Base-by-base conservation (phyloP, 2,888 invertebrate genomes). In the Formica aserva region DNA sequence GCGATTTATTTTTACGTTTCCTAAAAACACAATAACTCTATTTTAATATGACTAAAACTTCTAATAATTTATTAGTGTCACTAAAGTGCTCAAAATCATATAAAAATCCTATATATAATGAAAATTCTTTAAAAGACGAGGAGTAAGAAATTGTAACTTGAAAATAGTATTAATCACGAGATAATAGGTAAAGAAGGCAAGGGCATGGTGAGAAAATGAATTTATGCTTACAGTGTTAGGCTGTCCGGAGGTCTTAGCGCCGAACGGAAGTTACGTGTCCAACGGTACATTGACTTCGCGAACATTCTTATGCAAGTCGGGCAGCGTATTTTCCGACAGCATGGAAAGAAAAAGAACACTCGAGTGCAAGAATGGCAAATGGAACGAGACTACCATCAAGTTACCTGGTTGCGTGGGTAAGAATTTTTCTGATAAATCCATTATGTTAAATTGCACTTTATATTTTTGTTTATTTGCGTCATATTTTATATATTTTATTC, bases 301-400 rank as follows among this genome's bases (percentile, higher is more conserved):
- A 48, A 96, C 96, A 91, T 97, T 96, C 95, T 96, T 96, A 94
- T 97, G 97, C 94, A 96, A 97, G 90, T 95, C 96, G 72, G 97
- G 97, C 82, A 96, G 95, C 91, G 95, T 96, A 93, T 97, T 97
- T 94, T 96, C 96, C 22, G 97, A 97, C 92, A 96, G 96, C n/a
- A 95, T 95, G 87, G 95, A 95, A 93, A 96, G 96, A 93, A 95
- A 95, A 92, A 96, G 96, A 82, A 95, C 96, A 71, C 93, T 97
- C 88, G 96, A 95, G 93, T 97, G 97, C 95, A 95, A 96, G 83
- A 96, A 96, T 88, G 96, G 96, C 91, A 95, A 95, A 90, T 97
- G 97, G 97, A 96, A 97, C 93, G 94, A 94, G 87, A 93, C 90
- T 87, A 89, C 88, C 63, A 95, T 95, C 88, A 95, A 95, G 82